These are phyloP conservation scores for Gymnoscopelus braueri DNA, from an alignment of 2,797 vertebrate genomes.

Conservation along the genomic window DNA sequence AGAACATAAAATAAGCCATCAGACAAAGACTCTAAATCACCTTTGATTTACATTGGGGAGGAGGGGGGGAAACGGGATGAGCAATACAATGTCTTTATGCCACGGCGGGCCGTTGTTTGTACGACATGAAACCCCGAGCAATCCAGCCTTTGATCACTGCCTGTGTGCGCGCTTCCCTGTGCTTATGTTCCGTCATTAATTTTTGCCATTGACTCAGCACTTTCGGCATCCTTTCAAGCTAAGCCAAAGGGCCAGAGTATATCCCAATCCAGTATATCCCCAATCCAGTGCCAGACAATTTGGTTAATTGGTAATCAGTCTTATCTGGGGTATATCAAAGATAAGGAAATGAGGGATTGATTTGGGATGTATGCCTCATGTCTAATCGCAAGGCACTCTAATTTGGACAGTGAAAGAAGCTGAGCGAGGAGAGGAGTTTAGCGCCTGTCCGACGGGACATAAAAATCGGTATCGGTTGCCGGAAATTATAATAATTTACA, in stretches of 20 bases:
- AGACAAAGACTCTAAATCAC: constrained; percentile 23
- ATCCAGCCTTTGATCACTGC: constrained; percentile 30
- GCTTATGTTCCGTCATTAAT: constrained; percentile 37
- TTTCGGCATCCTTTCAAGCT: constrained; percentile 47
- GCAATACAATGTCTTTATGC: constrained; percentile 27
- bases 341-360: constrained; percentile 71
- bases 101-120: constrained; percentile 23
- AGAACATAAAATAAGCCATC: constrained; percentile 38
- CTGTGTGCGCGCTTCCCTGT: constrained; percentile 19
- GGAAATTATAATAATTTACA: no score
- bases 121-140: constrained; percentile 19
- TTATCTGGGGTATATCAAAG: constrained; percentile 73
- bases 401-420: constrained; percentile 29
- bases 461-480: constrained; percentile 28
- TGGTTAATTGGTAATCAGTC: constrained; percentile 77
- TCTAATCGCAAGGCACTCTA: constrained; percentile 34
- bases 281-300: constrained; percentile 61
- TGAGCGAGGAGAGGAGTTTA: constrained; percentile 32
- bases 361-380: constrained; percentile 51
- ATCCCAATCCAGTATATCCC: constrained; percentile 9
- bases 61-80: no score
- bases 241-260: constrained; percentile 44
- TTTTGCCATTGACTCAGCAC: constrained; percentile 56
- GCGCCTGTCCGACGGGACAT: constrained; percentile 40
- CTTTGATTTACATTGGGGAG: no score